These are phyloP conservation scores for Chrysodeixis includens DNA, from an alignment of 2,888 invertebrate genomes.

Conservation along the genomic window DNA sequence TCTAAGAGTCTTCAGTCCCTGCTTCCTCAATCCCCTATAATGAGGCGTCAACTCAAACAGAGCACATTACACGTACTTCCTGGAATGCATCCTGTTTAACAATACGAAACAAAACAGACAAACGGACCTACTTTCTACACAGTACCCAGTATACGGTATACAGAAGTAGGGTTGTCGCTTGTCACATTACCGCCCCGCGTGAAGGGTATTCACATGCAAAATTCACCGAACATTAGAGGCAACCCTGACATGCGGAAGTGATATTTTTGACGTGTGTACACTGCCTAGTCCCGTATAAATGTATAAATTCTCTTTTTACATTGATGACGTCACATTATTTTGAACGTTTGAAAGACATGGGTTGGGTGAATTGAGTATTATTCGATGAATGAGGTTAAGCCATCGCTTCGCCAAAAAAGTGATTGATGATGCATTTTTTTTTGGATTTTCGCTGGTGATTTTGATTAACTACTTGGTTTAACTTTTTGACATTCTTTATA, in stretches of 20 bases:
- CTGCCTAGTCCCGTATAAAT: slow-evolving; percentile 52
- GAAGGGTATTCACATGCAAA: slow-evolving; percentile 84
- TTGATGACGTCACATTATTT: slow-evolving; percentile 60
- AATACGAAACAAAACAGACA: slow-evolving; percentile 59
- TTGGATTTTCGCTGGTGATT: background rate
- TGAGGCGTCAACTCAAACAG: slow-evolving; percentile 46
- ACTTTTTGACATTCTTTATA: background rate
- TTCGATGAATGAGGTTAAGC: slow-evolving; percentile 39
- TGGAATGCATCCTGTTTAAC: slow-evolving; percentile 45
- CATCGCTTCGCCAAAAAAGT: slow-evolving; percentile 5
- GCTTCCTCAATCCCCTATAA: slow-evolving; percentile 28
- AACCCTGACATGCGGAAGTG: slow-evolving; percentile 84
- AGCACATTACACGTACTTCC: slow-evolving; percentile 44
- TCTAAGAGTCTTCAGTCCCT: slow-evolving; percentile 12
- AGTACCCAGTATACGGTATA: too few species aligned
- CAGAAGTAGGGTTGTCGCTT: slow-evolving; percentile 82
- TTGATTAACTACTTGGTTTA: background rate
- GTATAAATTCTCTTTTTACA: slow-evolving; percentile 61
- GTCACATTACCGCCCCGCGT: slow-evolving; percentile 83
- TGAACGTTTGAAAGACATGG: slow-evolving; percentile 52
- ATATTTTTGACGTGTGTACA: slow-evolving; percentile 82
- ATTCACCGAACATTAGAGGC: slow-evolving; percentile 80
- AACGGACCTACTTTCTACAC: slow-evolving; percentile 55
- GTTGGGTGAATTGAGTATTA: slow-evolving; percentile 20
- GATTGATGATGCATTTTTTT: background rate